These are phyloP conservation scores for Sphyrna mokarran DNA, from an alignment of 2,113 vertebrate genomes.

Conservation along the genomic window DNA sequence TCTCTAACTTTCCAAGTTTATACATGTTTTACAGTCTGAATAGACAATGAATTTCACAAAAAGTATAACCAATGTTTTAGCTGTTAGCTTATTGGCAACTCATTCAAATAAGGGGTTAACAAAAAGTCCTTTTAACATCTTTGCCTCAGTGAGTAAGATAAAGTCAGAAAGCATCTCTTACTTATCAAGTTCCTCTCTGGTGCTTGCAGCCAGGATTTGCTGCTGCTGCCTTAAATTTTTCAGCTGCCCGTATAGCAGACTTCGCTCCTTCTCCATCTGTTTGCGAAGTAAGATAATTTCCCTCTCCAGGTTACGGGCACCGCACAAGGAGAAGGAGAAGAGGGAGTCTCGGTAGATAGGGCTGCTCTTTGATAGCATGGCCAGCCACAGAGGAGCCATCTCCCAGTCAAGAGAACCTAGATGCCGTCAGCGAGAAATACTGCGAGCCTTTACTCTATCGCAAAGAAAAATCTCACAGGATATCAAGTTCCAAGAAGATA, in stretches of 20 bases:
- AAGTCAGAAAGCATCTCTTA: neutral
- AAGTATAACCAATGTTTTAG: neutral
- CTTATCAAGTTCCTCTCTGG: slow-evolving; percentile 24
- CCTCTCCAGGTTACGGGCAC: slow-evolving; percentile 57
- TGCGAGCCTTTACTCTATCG: neutral
- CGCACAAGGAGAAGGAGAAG: slow-evolving; percentile 66
- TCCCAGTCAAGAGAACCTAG: neutral
- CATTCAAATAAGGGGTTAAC: neutral
- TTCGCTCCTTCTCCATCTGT: slow-evolving; percentile 55
- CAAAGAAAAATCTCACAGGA: neutral
- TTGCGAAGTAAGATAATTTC: slow-evolving; percentile 57
- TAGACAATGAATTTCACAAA: neutral
- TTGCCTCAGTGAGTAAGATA: slow-evolving; percentile 5
- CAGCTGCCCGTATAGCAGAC: slow-evolving; percentile 49
- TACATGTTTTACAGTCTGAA: neutral
- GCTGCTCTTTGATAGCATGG: slow-evolving; percentile 64
- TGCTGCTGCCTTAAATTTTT: slow-evolving; percentile 22
- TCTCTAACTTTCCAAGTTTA: neutral
- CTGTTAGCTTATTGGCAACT: neutral
- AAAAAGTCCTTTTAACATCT: neutral
- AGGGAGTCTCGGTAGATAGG: slow-evolving; percentile 62
- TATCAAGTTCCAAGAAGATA: neutral
- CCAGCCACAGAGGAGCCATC: slow-evolving; percentile 66
- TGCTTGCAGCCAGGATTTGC: slow-evolving; percentile 17
- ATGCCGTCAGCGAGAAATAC: neutral